Base-by-base conservation (phyloP, 2,113 vertebrate species). In the Oncorhynchus tshawytscha region DNA sequence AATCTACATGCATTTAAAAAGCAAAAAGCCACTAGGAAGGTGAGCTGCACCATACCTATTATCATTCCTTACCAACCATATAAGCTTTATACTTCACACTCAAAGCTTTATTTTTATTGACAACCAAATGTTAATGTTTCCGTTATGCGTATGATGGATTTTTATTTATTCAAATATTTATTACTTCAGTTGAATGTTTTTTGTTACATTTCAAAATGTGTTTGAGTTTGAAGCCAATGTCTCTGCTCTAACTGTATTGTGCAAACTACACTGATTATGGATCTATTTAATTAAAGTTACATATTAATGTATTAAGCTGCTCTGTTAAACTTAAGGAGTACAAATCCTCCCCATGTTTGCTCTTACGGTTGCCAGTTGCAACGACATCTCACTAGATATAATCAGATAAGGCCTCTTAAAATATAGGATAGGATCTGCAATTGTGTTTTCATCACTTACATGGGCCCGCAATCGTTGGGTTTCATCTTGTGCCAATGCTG, bases 281-380 rank as follows among this genome's bases (percentile, higher is more conserved):
- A 82, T 90, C 77, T 91, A 87, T 94, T 94, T 94, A 88, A 84
- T 88, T 84, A 81, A 81, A 85, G 81, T 82, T 90, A 88, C 84
- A 86, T 90, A 80, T 90, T 85, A 80, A 82, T 91, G 81, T 88
- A 78, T 87, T 88, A 75, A 78, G 80, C 81, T 85, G 78, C 82
- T 90, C 82, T 84, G 81, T 88, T 86, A 83, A 87, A 54, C 16
- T 74, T 76, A 91, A 90, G 89, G 92, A 92, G 90, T 92, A 87
- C 82, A 89, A 93, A 92, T 88, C 90, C 90, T 93, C 92, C 91
- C 91, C 90, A 92, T 91, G 90, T 82, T 91, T 92, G 90, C 89
- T 88, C 82, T 90, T 90, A 2, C 82, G 81, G 88, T 88, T 91
- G 86, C 85, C 86, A 82, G 88, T 85, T 76, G 90, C 70, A 80